Base-by-base conservation (phyloP, 2,113 vertebrate genomes). In the Triplophysa siluroides region DNA sequence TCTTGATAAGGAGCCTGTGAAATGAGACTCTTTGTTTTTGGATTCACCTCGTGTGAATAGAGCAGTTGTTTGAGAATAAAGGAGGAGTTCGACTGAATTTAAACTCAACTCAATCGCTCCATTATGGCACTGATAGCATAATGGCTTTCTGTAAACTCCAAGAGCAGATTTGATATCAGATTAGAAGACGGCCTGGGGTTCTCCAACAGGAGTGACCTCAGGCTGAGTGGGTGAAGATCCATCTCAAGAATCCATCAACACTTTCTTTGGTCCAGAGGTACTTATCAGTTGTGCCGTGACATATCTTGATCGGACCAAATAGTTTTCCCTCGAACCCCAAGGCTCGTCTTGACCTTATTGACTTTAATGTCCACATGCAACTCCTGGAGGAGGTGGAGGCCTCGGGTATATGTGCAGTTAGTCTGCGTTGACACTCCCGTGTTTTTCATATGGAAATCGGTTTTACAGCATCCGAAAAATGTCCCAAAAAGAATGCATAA, bases 281-380 rank as follows among this genome's bases (percentile, higher is more conserved):
- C 47, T 84, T 79, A 84, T 81, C 76, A 47, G 43, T 74, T 68
- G 19, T 41, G 50, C 52, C 54, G 64, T 52, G 68, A 68, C 60
- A 78, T 56, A 84, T 81, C 83, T 63, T 45, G 43, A 78, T 81
- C 10, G n/a, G 72, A 64, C 69, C 66, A 24, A 79, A 78, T 77
- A 38, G 64, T 76, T 84, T 70, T 11, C 41, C 63, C 38, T 76
- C 71, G 21, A 24, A 43, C 65, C 80, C 80, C 74, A n/a, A 29
- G 83, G 70, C 56, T 52, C 24, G 18, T 54, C 68, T 54, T 68
- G 50, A 64, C 75, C 63, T 78, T 66, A 79, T 82, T 52, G 76
- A 62, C 38, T 21, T 61, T 85, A 75, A 52, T 61, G 50, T 72
- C 71, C 73, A 26, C 45, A 58, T 10, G 12, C 18, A 61, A 52